phyloP scores from a whole-genome alignment of 2,113 vertebrate genomes.

The Corapipo altera region DNA sequence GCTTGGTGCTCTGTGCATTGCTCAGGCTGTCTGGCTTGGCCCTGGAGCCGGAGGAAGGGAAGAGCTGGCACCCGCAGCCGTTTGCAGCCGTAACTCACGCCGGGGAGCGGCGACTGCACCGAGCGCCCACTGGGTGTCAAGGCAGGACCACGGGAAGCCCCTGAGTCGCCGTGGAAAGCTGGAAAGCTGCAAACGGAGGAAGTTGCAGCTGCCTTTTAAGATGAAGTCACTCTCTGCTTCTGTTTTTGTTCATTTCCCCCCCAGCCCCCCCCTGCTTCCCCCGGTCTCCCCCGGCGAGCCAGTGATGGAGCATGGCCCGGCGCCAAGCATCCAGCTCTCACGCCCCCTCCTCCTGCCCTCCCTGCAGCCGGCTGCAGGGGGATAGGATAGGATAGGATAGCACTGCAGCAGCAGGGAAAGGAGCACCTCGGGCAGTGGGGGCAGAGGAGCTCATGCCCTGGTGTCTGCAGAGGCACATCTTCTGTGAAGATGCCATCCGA shows the following conservation, averaged over 20 bases:
- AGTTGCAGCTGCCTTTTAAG: slow-evolving; percentile 46
- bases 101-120: neutral
- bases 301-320: neutral
- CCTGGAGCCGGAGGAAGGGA: fast-evolving
- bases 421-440: neutral
- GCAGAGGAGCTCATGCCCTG: neutral
- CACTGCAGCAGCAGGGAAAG: neutral
- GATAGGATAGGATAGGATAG: too few species aligned
- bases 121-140: slow-evolving; percentile 58
- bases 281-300: neutral
- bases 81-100: neutral
- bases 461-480: fast-evolving
- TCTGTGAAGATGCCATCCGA: neutral
- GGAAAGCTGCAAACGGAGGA: neutral
- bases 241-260: neutral
- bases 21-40: neutral
- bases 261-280: neutral
- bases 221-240: slow-evolving; percentile 52
- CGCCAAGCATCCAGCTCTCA: neutral
- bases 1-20: neutral
- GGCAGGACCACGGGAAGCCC: neutral
- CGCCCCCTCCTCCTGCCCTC: slow-evolving; percentile 30
- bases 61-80: neutral
- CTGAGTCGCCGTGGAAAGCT: neutral
- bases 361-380: neutral